Evolutionary conservation across 23 tunicate genomes (phyloP).

Genomic region (Pegea sp.): DNA sequence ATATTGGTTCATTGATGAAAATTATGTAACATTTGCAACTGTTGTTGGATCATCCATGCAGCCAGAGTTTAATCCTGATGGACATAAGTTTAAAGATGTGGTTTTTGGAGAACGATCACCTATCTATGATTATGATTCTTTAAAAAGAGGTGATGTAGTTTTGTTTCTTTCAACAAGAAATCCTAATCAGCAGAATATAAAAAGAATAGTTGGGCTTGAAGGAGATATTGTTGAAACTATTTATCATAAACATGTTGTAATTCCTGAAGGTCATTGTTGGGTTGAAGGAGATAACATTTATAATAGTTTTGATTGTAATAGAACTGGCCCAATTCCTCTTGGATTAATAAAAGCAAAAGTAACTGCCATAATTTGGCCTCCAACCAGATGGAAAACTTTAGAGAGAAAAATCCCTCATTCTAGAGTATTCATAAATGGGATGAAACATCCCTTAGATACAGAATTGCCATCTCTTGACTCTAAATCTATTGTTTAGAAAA

Average conservation of each 20-base stretch:
- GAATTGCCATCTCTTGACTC: no score
- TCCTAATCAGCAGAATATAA: constrained; percentile 41
- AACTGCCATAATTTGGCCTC: constrained; percentile 10
- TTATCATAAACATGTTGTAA: constrained; percentile 6
- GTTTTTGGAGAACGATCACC: background rate
- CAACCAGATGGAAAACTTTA: constrained; percentile 9
- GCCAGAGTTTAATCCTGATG: background rate
- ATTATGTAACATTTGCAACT: background rate
- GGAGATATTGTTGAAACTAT: constrained; percentile 63
- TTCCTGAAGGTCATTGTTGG: constrained; percentile 78
- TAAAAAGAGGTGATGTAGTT: background rate
- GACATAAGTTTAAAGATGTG: background rate
- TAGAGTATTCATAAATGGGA: constrained; percentile 10
- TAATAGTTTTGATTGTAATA: constrained; percentile 54
- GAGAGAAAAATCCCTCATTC: constrained; percentile 24
- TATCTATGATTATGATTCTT: background rate
- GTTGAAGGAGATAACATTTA: constrained; percentile 64
- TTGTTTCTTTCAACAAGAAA: constrained; percentile 8
- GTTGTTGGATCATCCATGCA: background rate
- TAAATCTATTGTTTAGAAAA: no score
- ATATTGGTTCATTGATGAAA: background rate
- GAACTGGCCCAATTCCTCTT: constrained; percentile 49
- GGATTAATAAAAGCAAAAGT: constrained; percentile 27
- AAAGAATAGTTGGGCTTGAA: constrained; percentile 59
- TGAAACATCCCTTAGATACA: no score